Evolutionary conservation across 2,113 vertebrate species (phyloP).

Genomic region (Puma concolor): DNA sequence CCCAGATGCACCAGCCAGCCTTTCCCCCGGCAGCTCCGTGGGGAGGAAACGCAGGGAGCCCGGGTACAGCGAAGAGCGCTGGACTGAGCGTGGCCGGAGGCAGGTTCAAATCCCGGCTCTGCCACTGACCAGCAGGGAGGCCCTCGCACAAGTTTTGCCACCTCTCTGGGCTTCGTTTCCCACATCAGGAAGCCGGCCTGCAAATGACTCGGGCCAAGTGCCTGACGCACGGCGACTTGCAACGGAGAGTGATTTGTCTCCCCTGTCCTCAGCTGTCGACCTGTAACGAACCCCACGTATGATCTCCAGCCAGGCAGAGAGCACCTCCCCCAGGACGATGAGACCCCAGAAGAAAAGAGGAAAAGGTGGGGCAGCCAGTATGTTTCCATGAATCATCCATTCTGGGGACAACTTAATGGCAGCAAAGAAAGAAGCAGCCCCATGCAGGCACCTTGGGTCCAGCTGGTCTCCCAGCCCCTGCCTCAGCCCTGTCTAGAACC

Average conservation of each 20-base stretch:
- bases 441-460: neutral
- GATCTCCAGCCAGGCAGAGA: neutral
- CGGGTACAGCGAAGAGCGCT: accelerated
- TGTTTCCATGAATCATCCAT: neutral
- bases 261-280: neutral
- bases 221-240: accelerated
- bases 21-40: neutral
- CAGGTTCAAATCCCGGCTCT: neutral
- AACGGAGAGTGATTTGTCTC: neutral
- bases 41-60: neutral
- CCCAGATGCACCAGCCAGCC: neutral
- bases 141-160: neutral
- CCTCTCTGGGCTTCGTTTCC: neutral
- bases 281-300: neutral
- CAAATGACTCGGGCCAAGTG: accelerated
- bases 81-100: neutral
- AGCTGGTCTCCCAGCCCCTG: neutral
- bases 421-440: neutral
- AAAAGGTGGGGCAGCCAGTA: neutral
- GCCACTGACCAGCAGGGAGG: neutral
- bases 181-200: neutral
- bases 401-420: neutral
- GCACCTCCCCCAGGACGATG: neutral
- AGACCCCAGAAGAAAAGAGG: neutral
- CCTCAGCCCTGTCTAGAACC: neutral